Base-by-base conservation (phyloP, 2,113 vertebrate species). In the Tenebrosternarchus preto region DNA sequence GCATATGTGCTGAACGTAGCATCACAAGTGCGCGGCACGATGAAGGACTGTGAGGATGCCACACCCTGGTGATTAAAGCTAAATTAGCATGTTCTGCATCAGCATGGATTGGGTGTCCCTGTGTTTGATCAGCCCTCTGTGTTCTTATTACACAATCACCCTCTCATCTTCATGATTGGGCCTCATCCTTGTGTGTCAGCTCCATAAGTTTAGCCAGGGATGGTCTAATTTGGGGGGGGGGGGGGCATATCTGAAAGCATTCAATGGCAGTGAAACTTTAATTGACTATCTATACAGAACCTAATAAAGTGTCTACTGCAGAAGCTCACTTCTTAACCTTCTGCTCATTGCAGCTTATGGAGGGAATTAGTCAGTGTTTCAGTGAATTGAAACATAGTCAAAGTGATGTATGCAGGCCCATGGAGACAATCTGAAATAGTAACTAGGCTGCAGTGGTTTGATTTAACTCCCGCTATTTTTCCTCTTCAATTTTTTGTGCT, bases 371-470 rank as follows among this genome's bases (percentile, higher is more conserved):
- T 66, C 63, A 66, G 25, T 67, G 19, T 39, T 50, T 59, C 50
- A 56, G 9, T 59, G 53, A 59, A 74, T 59, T 67, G 39, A 55
- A 46, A 73, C 71, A 22, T n/a, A 73, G 61, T 50, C 64, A 73
- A 24, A 50, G 50, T 67, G 59, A 67, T 53, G 36, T 68, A 56
- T 78, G 39, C 15, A 60, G 46, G 22, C 80, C 70, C 66, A 39
- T n/a, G 77, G 68, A 76, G 85, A 50, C 63, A 56, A 68, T 57
- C 55, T 85, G 73, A 82, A 85, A 83, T 85, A 81, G 79, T 78
- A 85, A 85, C 31, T 83, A 74, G 78, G 81, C 76, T 83, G 64
- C 61, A 66, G 70, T 56, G 60, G 73, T 39, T 77, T 31, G n/a
- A 80, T 63, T 70, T 64, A 80, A 68, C 75, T 29, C 36, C 25